phyloP scores from a whole-genome alignment of 2,797 vertebrate genomes.

The Chiroxiphia lanceolata region DNA sequence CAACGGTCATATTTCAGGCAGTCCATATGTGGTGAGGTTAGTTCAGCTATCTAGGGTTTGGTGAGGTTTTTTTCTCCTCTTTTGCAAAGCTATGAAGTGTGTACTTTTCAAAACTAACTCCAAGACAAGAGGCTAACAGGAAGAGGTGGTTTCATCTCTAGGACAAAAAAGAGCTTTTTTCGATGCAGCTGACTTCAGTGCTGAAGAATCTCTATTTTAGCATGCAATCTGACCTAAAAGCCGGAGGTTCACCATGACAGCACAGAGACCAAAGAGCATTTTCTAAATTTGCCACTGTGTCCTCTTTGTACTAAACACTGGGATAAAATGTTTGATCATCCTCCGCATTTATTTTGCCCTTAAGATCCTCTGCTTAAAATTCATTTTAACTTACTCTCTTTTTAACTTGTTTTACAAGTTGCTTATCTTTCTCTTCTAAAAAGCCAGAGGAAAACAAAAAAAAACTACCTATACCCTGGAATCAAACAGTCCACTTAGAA shows the following conservation, averaged over 20 bases:
- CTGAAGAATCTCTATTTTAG: not conserved
- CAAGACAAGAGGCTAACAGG: not conserved
- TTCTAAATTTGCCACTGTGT: not conserved
- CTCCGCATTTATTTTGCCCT: not conserved
- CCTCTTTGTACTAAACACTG: not conserved
- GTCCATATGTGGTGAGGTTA: not conserved
- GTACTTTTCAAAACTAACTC: not conserved
- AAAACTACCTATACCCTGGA: not conserved
- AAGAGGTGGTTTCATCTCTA: not conserved
- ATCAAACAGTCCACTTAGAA: not conserved
- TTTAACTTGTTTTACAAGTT: not conserved
- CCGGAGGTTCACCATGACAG: not conserved
- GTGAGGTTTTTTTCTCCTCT: not conserved
- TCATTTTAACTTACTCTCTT: not conserved
- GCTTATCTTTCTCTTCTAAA: not conserved
- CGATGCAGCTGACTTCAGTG: not conserved
- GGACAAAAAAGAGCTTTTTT: not conserved
- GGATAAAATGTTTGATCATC: not conserved
- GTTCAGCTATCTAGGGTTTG: not conserved
- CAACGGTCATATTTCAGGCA: rapidly evolving
- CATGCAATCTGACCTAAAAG: not conserved
- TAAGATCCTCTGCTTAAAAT: not conserved
- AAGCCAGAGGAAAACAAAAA: not conserved
- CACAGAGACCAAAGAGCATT: not conserved
- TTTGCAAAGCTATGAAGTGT: not conserved